phyloP scores from a whole-genome alignment of 2,797 vertebrate genomes.

The Spinibarbus caldwelli region DNA sequence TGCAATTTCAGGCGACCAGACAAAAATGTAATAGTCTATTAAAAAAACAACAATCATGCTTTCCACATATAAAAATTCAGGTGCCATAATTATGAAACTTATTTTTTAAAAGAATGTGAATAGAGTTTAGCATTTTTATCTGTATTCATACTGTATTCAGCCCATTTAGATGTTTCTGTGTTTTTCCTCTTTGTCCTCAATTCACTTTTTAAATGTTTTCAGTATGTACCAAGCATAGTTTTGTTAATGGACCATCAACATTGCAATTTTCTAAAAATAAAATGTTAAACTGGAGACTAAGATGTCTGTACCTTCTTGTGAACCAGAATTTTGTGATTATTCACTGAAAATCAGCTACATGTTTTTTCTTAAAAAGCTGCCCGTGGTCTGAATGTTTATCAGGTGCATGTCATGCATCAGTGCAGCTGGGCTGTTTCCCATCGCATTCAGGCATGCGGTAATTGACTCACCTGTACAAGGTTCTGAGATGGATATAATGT shows the following conservation, averaged over 20 bases:
- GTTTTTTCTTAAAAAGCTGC: background rate
- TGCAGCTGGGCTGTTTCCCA: constrained; percentile 25
- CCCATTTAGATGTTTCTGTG: constrained; percentile 55
- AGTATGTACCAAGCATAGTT: constrained; percentile 41
- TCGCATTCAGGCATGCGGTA: constrained; percentile 6
- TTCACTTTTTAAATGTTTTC: constrained; percentile 21
- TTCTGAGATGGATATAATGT: constrained; percentile 39
- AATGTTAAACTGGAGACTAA: constrained; percentile 55
- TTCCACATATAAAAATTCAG: constrained; percentile 60
- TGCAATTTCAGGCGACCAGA: constrained; percentile 5
- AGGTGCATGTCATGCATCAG: constrained; percentile 30
- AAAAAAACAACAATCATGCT: constrained; percentile 13
- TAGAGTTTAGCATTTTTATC: constrained; percentile 67
- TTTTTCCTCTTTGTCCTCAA: constrained; percentile 13
- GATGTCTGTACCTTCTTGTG: constrained; percentile 27
- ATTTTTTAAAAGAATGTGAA: constrained; percentile 84
- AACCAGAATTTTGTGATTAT: constrained; percentile 17
- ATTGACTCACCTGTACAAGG: constrained; percentile 42
- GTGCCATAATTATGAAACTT: constrained; percentile 70
- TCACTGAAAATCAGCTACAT: background rate
- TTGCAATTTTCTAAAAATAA: constrained; percentile 62
- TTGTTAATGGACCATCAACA: constrained; percentile 36
- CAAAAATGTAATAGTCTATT: background rate
- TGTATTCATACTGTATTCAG: constrained; percentile 65
- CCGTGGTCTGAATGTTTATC: constrained; percentile 40